Percentiles rank a stretch among this genome's conserved stretches.
Evolutionary conservation across 2,888 invertebrate species (phyloP).

Genomic region (Hedya salicella): DNA sequence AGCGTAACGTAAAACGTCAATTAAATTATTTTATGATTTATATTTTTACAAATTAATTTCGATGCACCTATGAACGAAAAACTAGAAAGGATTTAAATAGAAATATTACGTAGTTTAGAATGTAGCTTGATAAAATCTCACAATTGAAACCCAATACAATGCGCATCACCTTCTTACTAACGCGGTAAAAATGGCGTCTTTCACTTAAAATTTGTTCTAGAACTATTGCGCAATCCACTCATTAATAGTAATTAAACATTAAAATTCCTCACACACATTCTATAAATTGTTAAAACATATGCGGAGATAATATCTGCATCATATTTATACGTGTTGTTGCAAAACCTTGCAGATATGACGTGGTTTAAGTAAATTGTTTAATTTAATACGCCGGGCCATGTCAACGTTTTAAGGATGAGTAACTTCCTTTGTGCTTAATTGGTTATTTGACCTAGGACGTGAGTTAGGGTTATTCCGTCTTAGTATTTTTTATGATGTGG

Average conservation of each 20-base stretch:
- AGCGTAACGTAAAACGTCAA: too few relatives aligned
- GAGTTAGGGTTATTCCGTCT: background rate
- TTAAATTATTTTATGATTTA: too few relatives aligned
- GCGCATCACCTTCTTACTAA: too few relatives aligned
- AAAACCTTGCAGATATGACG: slow-evolving; percentile 27
- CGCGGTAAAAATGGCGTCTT: too few relatives aligned
- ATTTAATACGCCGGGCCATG: slow-evolving; percentile 9
- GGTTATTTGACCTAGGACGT: background rate
- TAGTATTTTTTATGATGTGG: background rate
- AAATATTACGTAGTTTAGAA: too few relatives aligned
- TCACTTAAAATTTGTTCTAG: background rate
- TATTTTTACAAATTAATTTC: too few relatives aligned
- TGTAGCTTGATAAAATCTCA: too few relatives aligned
- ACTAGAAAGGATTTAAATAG: too few relatives aligned
- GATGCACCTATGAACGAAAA: too few relatives aligned
- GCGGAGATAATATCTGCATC: slow-evolving; percentile 18
- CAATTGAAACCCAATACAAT: too few relatives aligned
- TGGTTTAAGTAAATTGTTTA: slow-evolving; percentile 14
- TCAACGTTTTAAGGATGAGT: background rate
- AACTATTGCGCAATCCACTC: background rate
- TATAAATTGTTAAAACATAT: slow-evolving; percentile 8
- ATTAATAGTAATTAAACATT: slow-evolving; percentile 17
- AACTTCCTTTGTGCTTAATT: background rate
- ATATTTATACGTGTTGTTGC: slow-evolving; percentile 13
- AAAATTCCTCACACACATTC: slow-evolving; percentile 11